Conservation (phyloP, 2,113 vertebrate genomes). For the Triplophysa tibetana region DNA sequence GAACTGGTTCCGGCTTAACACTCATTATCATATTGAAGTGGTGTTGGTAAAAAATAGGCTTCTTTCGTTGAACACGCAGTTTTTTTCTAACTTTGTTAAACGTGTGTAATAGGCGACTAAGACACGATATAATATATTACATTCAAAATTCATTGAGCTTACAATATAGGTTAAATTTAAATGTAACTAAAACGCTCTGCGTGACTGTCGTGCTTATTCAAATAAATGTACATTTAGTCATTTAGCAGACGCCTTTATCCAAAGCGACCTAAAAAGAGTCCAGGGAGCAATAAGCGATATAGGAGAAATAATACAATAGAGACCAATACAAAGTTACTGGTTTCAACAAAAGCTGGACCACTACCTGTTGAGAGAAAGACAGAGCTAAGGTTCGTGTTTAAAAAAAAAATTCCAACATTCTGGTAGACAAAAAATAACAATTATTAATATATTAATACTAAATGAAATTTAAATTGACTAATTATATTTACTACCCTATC, state of each 20-base stretch:
- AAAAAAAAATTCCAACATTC: too few relatives aligned
- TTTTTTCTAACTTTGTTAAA: neutral
- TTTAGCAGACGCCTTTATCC: too few relatives aligned
- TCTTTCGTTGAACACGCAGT: too few relatives aligned
- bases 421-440: neutral
- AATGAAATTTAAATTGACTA: neutral
- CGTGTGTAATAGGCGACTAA: neutral
- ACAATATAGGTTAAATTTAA: neutral
- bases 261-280: too few relatives aligned
- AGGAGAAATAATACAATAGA: too few relatives aligned
- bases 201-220: neutral
- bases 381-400: too few relatives aligned
- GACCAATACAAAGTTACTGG: too few relatives aligned
- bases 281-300: too few relatives aligned
- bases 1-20: neutral
- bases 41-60: neutral
- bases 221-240: neutral
- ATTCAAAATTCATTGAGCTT: neutral
- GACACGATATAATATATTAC: neutral
- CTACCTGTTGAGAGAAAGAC: too few relatives aligned
- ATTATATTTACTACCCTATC: too few relatives aligned
- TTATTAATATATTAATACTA: slow-evolving; percentile 3
- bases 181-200: neutral
- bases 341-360: too few relatives aligned
- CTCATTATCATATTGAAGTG: neutral